Evolutionary conservation across 1,140 invertebrate species (phyloP), one percentile per base, ranked within the genome.

Genomic region (Achatina immaculata): DNA sequence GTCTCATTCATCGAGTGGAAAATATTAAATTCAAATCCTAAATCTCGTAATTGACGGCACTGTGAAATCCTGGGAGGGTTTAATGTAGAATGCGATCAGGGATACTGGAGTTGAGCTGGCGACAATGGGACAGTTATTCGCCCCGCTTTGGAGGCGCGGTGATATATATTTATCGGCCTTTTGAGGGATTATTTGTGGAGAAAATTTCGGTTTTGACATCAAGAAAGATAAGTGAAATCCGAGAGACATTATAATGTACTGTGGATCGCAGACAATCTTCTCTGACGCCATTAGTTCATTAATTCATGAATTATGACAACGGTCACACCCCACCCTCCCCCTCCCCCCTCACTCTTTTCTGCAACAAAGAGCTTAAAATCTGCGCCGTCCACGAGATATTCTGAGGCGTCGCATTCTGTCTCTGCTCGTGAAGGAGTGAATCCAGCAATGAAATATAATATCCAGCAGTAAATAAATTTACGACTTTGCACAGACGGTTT

Each of bases 11-110:
- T 14, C 68, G 31, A 24, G 16, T 48, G 11, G 38, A 78, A 62
- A 62, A 62, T 62, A 62, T 62, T 62, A 62, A 62, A 62, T 62
- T 62, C 58, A 62, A 62, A 62, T 3, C 11, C 58, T 62, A 62
- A 62, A 62, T 62, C 58, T 62, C 58, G 28, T 62, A 62, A 62
- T 62, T 62, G 58, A 62, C 28, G 58, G n/a, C 16, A 31, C 31
- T 62, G 58, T 62, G n/a, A 62, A 62, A 62, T 62, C 58, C 58
- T 34, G 58, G 58, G 28, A 28, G 58, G 58, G 16, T 62, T 62
- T 62, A 62, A 62, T 62, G 28, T 62, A 31, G 58, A 62, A 62
- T 21, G 58, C 28, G 58, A 62, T 28, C 58, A 62, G 58, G 28
- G 4, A 62, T 62, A 31, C 28, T 9, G 28, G n/a, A 34, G 58